Evolutionary conservation across 2,888 invertebrate genomes (phyloP).

Genomic region (Andricus curvator): DNA sequence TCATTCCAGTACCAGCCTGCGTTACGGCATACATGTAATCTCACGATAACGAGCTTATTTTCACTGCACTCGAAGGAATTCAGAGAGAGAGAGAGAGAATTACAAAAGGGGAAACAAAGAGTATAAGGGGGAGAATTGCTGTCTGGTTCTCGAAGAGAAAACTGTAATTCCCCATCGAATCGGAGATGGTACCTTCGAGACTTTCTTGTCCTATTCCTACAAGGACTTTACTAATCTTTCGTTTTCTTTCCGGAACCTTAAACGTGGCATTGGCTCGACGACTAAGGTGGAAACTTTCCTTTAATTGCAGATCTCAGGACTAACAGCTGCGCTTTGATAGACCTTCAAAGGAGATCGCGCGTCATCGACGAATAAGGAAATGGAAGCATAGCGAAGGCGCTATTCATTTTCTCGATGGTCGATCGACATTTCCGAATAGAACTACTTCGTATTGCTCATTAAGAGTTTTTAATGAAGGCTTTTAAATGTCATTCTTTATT

Average conservation of each 20-base stretch:
- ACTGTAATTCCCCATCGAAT: conserved; percentile 20
- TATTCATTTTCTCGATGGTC: conserved; percentile 10
- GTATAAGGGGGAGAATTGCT: not conserved
- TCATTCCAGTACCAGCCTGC: conserved; percentile 51
- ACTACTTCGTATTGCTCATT: not conserved
- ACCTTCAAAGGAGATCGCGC: conserved; percentile 20
- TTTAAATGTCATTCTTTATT: not conserved
- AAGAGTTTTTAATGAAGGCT: not conserved
- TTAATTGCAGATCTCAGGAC: conserved; percentile 14
- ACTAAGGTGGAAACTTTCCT: conserved; percentile 13
- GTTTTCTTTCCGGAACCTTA: conserved; percentile 9
- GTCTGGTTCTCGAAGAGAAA: conserved; percentile 16
- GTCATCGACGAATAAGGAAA: conserved; percentile 21
- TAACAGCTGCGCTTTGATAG: conserved; percentile 19
- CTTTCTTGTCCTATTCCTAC: conserved; percentile 14
- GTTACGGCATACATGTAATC: conserved; percentile 52
- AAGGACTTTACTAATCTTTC: conserved; percentile 10
- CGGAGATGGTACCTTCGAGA: conserved; percentile 9
- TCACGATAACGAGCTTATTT: conserved; percentile 56
- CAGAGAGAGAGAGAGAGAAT: conserved; percentile 42
- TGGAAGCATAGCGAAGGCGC: conserved; percentile 8
- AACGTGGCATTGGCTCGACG: conserved; percentile 2
- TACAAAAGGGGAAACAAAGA: not conserved
- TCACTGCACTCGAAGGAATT: conserved; percentile 52
- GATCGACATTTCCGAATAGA: conserved; percentile 5